phyloP scores from a whole-genome alignment of 2,113 vertebrate genomes.

The Mixornis gularis region DNA sequence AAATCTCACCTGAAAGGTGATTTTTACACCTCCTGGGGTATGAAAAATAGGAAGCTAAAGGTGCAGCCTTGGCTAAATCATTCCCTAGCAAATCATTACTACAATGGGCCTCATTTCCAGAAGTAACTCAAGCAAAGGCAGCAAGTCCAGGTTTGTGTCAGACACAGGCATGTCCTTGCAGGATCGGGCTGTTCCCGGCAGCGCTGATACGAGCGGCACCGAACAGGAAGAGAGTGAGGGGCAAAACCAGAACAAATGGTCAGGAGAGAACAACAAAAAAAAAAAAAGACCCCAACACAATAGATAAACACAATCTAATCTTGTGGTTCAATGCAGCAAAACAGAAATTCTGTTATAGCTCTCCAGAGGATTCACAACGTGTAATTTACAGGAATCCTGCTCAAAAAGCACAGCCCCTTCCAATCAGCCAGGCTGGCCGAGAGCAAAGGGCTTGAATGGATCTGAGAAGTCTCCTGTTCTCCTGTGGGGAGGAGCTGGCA shows the following conservation, averaged over 20 bases:
- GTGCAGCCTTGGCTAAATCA: neutral
- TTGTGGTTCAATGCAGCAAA: conserved; percentile 50
- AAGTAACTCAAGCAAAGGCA: neutral
- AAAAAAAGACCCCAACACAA: neutral
- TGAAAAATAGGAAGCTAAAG: neutral
- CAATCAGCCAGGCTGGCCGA: neutral
- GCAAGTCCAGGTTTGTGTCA: neutral
- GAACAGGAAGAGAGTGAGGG: neutral
- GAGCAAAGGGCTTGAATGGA: neutral
- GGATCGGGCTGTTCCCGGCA: neutral
- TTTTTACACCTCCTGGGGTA: neutral
- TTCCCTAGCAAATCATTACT: neutral
- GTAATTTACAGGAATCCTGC: conserved; percentile 61
- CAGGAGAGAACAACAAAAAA: neutral
- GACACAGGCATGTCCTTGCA: conserved; percentile 14
- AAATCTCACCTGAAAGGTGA: neutral
- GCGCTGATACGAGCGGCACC: neutral
- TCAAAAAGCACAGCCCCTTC: conserved; percentile 37
- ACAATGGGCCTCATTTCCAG: neutral
- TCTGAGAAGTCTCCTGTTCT: neutral
- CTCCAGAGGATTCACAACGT: conserved; percentile 22
- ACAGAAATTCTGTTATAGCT: conserved; percentile 35
- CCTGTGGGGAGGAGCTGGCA: neutral
- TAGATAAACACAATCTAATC: conserved; percentile 44
- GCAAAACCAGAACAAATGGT: conserved; percentile 16